Percentiles rank a stretch among this genome's conserved stretches.
phyloP scores from a whole-genome alignment of 1,140 invertebrate genomes.

The Caerostris extrusa region DNA sequence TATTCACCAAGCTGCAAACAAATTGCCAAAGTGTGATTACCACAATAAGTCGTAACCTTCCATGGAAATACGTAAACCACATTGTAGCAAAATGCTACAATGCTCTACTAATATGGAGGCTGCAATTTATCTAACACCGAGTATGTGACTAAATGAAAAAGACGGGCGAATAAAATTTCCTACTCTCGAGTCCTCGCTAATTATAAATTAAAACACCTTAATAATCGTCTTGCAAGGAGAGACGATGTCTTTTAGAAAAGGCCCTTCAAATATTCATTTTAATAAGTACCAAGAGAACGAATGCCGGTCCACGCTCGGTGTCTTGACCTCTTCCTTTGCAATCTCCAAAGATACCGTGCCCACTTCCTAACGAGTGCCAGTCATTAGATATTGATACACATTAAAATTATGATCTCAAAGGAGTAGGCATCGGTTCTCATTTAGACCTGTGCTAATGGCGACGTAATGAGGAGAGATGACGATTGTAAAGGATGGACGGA shows the following conservation, averaged over 20 bases:
- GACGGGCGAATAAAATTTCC: constrained; percentile 41
- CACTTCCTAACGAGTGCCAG: constrained; percentile 58
- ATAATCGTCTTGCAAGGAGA: not conserved
- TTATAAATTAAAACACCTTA: constrained; percentile 73
- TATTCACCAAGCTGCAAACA: not conserved
- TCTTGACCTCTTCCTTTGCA: constrained; percentile 28
- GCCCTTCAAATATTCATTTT: constrained; percentile 74
- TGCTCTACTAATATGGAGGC: not conserved
- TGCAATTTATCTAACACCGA: not conserved
- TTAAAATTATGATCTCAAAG: constrained; percentile 57
- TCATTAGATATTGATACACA: constrained; percentile 74
- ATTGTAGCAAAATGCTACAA: not conserved
- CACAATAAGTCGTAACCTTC: not conserved
- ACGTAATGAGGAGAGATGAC: constrained; percentile 65
- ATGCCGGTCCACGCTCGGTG: constrained; percentile 16
- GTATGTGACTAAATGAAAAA: constrained; percentile 70
- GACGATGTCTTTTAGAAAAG: constrained; percentile 59
- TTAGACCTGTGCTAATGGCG: constrained; percentile 41
- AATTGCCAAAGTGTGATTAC: not conserved
- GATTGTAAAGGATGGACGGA: constrained; percentile 29
- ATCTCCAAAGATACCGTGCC: not conserved
- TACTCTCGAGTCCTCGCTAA: not conserved
- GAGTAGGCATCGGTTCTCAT: constrained; percentile 14
- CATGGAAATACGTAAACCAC: not conserved
- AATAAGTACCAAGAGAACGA: constrained; percentile 72